These are phyloP conservation scores for Nezara viridula DNA, from an alignment of 2,888 invertebrate species.

Conservation along the genomic window DNA sequence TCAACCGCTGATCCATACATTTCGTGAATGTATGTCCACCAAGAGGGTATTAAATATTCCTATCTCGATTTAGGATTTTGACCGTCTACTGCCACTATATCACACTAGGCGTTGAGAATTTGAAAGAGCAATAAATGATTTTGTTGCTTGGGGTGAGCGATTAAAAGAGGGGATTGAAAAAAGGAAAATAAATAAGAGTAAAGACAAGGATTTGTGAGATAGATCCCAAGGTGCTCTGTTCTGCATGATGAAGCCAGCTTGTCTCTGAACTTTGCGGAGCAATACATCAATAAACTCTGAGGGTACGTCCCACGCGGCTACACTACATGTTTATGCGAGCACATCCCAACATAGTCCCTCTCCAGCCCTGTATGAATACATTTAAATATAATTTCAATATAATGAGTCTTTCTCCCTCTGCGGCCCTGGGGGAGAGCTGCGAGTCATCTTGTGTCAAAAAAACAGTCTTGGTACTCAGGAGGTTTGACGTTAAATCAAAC, in stretches of 20 bases:
- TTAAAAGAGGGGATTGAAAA: conserved; percentile 29
- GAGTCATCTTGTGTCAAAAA: neutral
- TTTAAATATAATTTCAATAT: conserved; percentile 64
- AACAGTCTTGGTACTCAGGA: neutral
- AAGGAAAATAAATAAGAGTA: conserved; percentile 26
- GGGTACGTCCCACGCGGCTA: conserved; percentile 46
- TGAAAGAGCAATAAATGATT: conserved; percentile 36
- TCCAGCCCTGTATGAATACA: conserved; percentile 61
- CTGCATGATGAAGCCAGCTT: conserved; percentile 44
- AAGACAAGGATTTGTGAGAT: conserved; percentile 40
- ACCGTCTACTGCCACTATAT: neutral
- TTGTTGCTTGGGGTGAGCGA: conserved; percentile 31
- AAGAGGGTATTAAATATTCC: conserved; percentile 4
- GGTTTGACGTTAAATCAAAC: neutral
- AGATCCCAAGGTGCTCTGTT: neutral
- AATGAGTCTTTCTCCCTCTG: conserved; percentile 58
- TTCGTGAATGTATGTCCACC: conserved; percentile 3
- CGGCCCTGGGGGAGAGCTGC: neutral
- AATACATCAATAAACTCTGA: conserved; percentile 54
- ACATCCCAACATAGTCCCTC: conserved; percentile 50
- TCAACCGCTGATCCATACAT: conserved; percentile 5
- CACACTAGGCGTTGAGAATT: conserved; percentile 37
- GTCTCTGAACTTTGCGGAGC: conserved; percentile 50
- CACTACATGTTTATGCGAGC: conserved; percentile 53
- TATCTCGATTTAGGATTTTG: conserved; percentile 31